phyloP scores from a whole-genome alignment of 2,888 invertebrate genomes.

The Epinotia demarniana region DNA sequence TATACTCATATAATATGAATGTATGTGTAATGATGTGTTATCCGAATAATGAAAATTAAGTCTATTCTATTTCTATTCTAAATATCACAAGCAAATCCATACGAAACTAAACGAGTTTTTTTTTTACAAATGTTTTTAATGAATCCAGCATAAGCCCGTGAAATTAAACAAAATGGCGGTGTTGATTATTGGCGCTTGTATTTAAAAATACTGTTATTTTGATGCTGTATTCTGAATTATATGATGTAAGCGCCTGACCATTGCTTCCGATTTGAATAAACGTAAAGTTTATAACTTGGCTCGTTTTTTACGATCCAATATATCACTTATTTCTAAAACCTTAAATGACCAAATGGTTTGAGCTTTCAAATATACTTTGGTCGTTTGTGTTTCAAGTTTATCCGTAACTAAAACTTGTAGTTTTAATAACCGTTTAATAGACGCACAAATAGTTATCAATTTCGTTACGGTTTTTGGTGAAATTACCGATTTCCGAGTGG shows the following conservation, averaged over 20 bases:
- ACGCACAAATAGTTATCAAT: slow-evolving; percentile 14
- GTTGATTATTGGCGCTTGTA: too few relatives aligned
- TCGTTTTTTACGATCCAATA: neutral
- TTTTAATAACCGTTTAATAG: slow-evolving; percentile 33
- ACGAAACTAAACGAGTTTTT: neutral
- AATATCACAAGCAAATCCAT: neutral
- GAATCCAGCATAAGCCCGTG: neutral
- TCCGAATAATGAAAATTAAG: too few relatives aligned
- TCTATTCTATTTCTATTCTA: too few relatives aligned
- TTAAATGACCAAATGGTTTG: neutral
- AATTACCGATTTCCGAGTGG: slow-evolving; percentile 21
- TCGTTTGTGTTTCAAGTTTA: neutral
- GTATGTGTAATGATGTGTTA: too few relatives aligned
- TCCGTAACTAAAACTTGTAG: slow-evolving; percentile 19
- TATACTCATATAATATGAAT: too few relatives aligned
- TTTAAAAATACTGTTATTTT: too few relatives aligned
- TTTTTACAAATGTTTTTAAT: neutral
- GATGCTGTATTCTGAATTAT: too few relatives aligned
- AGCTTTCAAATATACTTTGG: neutral
- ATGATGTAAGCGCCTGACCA: neutral
- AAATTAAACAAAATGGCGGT: too few relatives aligned
- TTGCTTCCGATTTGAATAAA: neutral
- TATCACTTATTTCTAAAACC: neutral
- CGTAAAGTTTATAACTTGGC: neutral
- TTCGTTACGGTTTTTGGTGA: slow-evolving; percentile 33